Percentiles rank a stretch among this genome's conserved stretches.
Evolutionary conservation across 2,888 invertebrate species (phyloP).

Genomic region (Macaria liturata): DNA sequence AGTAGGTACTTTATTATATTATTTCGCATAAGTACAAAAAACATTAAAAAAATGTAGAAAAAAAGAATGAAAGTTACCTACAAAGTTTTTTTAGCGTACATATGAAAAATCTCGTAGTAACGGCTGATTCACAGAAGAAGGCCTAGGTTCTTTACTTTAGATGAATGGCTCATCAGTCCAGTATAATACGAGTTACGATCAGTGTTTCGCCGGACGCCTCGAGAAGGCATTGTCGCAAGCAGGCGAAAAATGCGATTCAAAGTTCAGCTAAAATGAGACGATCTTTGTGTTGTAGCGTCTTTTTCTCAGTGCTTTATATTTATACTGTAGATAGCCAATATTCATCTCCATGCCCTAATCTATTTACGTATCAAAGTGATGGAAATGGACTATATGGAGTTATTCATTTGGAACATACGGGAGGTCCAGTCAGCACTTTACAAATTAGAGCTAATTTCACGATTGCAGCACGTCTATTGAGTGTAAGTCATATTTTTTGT

Average conservation of each 20-base stretch:
- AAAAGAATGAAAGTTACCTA: too few relatives aligned
- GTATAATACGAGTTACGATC: constrained; percentile 24
- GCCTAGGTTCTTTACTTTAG: constrained; percentile 21
- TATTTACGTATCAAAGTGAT: constrained; percentile 59
- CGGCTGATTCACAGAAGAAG: neutral
- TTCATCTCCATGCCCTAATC: constrained; percentile 60
- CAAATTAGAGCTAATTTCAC: constrained; percentile 56
- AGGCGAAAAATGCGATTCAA: constrained; percentile 33
- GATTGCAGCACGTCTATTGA: constrained; percentile 48
- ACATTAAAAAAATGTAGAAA: too few relatives aligned
- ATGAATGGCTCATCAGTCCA: constrained; percentile 37
- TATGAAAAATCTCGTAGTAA: too few relatives aligned
- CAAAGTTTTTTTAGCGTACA: too few relatives aligned
- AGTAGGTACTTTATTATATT: too few relatives aligned
- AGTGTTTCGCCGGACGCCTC: constrained; percentile 43
- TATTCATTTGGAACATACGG: constrained; percentile 48
- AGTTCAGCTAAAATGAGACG: constrained; percentile 39
- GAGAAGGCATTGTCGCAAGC: constrained; percentile 39
- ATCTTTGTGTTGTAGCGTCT: constrained; percentile 20
- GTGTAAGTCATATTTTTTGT: constrained; percentile 47
- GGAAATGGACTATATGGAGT: constrained; percentile 51
- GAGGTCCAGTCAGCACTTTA: constrained; percentile 48
- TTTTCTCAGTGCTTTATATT: constrained; percentile 39
- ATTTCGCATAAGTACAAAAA: too few relatives aligned
- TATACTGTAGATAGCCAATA: constrained; percentile 48